Evolutionary conservation across 2,797 vertebrate genomes (phyloP), one percentile per base, ranked within the genome.

Genomic region (Ataeniobius toweri): DNA sequence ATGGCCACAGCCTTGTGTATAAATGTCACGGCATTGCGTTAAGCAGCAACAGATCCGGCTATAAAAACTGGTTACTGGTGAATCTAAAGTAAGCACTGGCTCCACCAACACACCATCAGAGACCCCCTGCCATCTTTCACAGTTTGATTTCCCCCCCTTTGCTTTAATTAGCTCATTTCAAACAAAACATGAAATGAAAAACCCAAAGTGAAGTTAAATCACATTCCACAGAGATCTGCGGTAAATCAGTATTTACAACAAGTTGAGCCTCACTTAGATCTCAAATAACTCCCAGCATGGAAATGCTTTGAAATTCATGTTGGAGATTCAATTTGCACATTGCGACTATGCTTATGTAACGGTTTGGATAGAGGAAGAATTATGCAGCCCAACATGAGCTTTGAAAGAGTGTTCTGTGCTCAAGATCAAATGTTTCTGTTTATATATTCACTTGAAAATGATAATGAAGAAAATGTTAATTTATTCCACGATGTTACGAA

Each of bases 141-240:
- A 90, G 92, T 73, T 48, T 24, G 88, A 82, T 83, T 87, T 71
- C 83, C 78, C 80, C 86, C 3, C 90, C 73, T 69, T 81, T 63
- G 81, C 89, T 89, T 88, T 94, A 95, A 95, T 95, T 94, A 95
- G 92, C 94, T 93, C 75, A 83, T 94, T 94, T 92, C 74, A 88
- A 92, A 88, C 87, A 83, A 89, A 88, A 89, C 77, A 76, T 69
- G 63, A 89, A 92, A 91, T 80, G 58, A 85, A 86, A 83, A 88
- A 84, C 75, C 61, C 79, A 71, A 83, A 86, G 74, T 83, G 71
- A 89, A 83, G 59, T 76, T 71, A 44, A 85, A 80, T 46, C 82
- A 71, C 83, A 86, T 88, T 74, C 81, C 85, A 85, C 82, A 78
- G 85, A 84, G 74, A 90, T 85, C 46, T 14, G 58, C 69, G 18